These are phyloP conservation scores for Gymnogyps californianus DNA, from an alignment of 2,113 vertebrate genomes.

Conservation along the genomic window DNA sequence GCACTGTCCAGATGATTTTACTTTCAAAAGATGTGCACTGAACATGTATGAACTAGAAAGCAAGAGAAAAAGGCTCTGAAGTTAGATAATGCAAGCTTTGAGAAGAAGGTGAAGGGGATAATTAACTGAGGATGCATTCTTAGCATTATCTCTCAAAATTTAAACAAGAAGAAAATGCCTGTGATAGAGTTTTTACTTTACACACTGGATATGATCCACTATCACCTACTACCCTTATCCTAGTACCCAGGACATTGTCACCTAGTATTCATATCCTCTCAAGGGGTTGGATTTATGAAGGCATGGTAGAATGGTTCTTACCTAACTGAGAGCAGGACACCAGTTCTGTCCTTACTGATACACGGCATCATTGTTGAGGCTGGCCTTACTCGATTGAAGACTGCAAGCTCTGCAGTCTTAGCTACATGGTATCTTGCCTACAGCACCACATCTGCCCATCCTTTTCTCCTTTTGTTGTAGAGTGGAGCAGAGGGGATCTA, in stretches of 20 bases:
- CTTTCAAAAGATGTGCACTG: neutral
- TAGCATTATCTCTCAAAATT: neutral
- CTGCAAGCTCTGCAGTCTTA: neutral
- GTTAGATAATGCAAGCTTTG: neutral
- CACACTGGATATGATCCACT: neutral
- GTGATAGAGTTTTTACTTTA: neutral
- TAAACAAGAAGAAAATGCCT: neutral
- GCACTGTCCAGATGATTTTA: neutral
- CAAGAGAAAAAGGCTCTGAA: neutral
- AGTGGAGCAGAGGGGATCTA: neutral
- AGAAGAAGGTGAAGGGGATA: neutral
- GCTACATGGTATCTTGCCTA: neutral
- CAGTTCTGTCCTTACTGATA: neutral
- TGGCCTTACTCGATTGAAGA: neutral
- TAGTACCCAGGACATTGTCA: neutral
- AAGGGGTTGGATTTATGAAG: neutral
- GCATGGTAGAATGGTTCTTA: neutral
- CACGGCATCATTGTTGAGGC: neutral
- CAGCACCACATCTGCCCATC: neutral
- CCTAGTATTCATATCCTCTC: neutral
- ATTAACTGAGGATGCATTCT: neutral
- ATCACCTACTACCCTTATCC: neutral
- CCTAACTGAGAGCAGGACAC: neutral
- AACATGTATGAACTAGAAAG: neutral
- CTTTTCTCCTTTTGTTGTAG: neutral